Evolutionary conservation across 2,113 vertebrate species (phyloP).

Genomic region (Salvator merianae): DNA sequence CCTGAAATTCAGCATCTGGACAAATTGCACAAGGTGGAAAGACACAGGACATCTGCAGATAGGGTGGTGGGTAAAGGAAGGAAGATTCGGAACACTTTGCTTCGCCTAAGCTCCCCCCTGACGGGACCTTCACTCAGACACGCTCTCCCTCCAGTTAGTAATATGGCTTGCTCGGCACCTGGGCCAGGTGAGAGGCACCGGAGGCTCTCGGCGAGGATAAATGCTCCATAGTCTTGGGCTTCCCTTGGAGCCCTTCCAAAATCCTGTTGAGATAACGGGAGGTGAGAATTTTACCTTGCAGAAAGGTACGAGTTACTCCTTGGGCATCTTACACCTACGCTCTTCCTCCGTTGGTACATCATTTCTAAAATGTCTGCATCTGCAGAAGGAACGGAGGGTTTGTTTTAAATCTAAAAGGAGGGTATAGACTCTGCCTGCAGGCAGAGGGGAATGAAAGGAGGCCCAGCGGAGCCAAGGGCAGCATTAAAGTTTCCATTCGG

Average conservation of each 20-base stretch:
- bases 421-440: background rate
- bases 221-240: background rate
- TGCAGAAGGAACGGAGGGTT: background rate
- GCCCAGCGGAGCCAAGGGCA: too few species aligned
- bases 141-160: background rate
- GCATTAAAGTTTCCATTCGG: too few species aligned
- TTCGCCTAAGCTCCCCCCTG: background rate
- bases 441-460: background rate
- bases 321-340: background rate
- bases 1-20: background rate
- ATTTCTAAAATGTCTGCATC: background rate
- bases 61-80: too few species aligned
- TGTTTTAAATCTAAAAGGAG: background rate
- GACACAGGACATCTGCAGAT: too few species aligned
- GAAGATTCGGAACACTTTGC: background rate
- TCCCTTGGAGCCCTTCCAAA: conserved; percentile 19
- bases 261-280: background rate
- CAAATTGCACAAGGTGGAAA: background rate
- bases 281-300: background rate
- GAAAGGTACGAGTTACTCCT: background rate
- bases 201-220: background rate
- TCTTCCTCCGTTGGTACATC: background rate
- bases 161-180: conserved; percentile 7
- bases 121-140: background rate
- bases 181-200: background rate